phyloP scores from a whole-genome alignment of 1,140 invertebrate species.

The Heliconius eleuchia region DNA sequence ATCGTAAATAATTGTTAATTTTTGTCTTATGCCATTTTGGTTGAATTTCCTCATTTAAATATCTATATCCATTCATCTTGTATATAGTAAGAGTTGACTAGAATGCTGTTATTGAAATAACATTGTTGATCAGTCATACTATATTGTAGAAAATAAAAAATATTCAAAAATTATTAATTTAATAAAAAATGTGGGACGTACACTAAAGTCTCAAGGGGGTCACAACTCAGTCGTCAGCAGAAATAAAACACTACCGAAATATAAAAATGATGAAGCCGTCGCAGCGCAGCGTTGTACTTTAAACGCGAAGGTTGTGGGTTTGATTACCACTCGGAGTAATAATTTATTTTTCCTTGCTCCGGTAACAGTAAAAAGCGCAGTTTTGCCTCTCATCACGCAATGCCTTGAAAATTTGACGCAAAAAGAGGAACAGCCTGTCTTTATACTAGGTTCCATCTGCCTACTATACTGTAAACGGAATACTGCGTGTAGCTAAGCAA shows the following conservation, averaged over 20 bases:
- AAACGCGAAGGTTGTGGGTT: too few species aligned
- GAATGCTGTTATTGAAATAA: background rate
- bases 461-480: too few species aligned
- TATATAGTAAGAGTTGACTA: background rate
- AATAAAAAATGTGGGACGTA: background rate
- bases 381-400: too few species aligned
- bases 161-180: background rate
- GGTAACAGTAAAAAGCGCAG: too few species aligned
- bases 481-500: too few species aligned
- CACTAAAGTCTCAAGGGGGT: background rate
- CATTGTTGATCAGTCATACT: background rate
- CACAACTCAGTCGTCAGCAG: background rate
- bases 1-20: background rate
- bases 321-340: too few species aligned
- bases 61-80: background rate
- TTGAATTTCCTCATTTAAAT: background rate
- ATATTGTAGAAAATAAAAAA: background rate
- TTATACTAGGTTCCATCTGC: too few species aligned
- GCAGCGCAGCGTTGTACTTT: too few species aligned
- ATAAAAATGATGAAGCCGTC: background rate
- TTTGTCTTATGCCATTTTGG: background rate
- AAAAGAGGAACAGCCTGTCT: too few species aligned
- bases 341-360: too few species aligned
- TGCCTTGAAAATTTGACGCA: too few species aligned
- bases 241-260: background rate